These are phyloP conservation scores for Salminus brasiliensis DNA, from an alignment of 2,113 vertebrate species.

Conservation along the genomic window DNA sequence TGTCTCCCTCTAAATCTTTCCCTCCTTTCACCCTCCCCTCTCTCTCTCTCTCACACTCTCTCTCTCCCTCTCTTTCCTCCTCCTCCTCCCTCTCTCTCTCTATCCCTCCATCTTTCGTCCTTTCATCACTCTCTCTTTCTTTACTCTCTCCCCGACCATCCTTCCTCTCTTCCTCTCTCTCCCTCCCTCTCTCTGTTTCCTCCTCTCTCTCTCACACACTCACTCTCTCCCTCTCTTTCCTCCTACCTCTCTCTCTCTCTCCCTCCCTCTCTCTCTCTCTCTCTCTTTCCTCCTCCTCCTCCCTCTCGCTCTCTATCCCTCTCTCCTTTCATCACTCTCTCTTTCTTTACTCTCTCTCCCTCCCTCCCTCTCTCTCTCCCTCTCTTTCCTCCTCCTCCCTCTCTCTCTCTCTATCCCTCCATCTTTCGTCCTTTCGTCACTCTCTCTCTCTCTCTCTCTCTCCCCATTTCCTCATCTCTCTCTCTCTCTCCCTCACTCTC, in stretches of 20 bases:
- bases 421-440: not conserved
- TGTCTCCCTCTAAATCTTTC: not conserved
- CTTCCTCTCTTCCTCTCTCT: not conserved
- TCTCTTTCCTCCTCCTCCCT: no score
- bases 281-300: not conserved
- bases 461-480: no score
- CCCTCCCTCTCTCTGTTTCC: not conserved
- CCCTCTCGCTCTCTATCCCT: not conserved
- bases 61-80: no score
- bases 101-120: not conserved
- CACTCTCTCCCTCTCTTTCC: not conserved
- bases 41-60: not conserved
- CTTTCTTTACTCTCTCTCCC: no score
- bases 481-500: no score
- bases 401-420: no score
- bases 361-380: no score
- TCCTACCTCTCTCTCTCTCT: no score
- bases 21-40: not conserved
- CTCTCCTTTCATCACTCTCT: no score
- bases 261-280: not conserved
- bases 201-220: not conserved
- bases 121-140: no score
- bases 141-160: no score
- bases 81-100: no score
- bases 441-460: not conserved